phyloP scores from a whole-genome alignment of 2,113 vertebrate genomes.

The Antennarius striatus region DNA sequence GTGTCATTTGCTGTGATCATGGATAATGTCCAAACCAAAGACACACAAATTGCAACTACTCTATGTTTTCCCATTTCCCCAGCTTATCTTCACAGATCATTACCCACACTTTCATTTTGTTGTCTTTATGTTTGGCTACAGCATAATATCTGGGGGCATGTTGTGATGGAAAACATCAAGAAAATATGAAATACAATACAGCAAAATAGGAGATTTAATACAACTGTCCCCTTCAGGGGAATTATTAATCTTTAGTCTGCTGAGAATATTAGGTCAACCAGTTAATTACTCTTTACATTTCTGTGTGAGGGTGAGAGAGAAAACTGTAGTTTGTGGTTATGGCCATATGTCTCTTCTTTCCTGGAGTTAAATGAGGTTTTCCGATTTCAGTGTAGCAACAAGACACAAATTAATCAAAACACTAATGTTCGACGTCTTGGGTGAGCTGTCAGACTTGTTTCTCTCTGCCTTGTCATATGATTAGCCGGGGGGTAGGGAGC shows the following conservation, averaged over 20 bases:
- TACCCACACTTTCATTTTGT: constrained; percentile 19
- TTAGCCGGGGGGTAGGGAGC: too few species aligned
- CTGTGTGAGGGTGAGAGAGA: constrained; percentile 1
- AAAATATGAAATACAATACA: constrained; percentile 32
- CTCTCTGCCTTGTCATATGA: too few species aligned
- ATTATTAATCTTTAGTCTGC: constrained; percentile 55
- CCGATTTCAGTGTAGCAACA: constrained; percentile 36
- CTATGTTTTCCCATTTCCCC: constrained; percentile 18
- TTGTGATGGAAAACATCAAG: constrained; percentile 12
- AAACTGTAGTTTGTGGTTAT: constrained; percentile 17
- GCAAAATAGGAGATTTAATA: constrained; percentile 26
- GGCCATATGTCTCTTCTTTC: constrained; percentile 32
- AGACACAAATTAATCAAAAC: constrained; percentile 59
- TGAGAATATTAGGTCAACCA: constrained; percentile 42
- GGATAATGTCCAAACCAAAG: constrained; percentile 46
- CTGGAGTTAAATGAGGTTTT: constrained; percentile 42
- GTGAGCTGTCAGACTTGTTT: constrained; percentile 14
- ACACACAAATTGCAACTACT: constrained; percentile 21
- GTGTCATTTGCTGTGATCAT: constrained; percentile 33
- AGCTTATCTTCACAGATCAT: constrained; percentile 47
- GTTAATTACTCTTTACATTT: constrained; percentile 50
- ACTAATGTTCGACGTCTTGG: constrained; percentile 38
- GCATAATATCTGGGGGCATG: constrained; percentile 7
- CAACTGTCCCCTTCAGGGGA: constrained; percentile 43
- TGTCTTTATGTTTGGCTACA: constrained; percentile 34